phyloP scores from a whole-genome alignment of 2,113 vertebrate species.

The Ondatra zibethicus region DNA sequence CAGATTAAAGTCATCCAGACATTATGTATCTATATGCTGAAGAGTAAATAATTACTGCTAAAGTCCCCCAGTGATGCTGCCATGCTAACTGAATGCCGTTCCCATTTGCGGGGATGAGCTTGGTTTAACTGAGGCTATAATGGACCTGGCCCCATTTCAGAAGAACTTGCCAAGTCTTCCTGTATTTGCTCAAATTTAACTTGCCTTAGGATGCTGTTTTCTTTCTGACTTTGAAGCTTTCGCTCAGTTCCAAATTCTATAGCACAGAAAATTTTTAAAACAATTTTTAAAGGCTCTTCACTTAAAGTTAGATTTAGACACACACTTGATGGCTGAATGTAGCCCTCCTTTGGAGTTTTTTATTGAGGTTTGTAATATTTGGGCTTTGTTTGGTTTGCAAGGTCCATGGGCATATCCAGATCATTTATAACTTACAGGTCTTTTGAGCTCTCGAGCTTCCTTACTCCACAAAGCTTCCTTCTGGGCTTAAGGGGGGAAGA shows the following conservation, averaged over 20 bases:
- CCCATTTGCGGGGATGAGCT: not conserved
- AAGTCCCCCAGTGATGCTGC: not conserved
- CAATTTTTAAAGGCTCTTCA: slow-evolving; percentile 35
- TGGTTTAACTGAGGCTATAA: slow-evolving; percentile 47
- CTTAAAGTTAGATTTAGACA: slow-evolving; percentile 60
- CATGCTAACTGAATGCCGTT: not conserved
- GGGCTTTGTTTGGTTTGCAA: not conserved
- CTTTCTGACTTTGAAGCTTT: slow-evolving; percentile 65
- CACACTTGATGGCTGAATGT: not conserved
- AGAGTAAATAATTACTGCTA: not conserved
- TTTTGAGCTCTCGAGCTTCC: not conserved
- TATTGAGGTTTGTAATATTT: not conserved
- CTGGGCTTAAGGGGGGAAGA: not conserved
- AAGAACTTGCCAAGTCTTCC: slow-evolving; percentile 58
- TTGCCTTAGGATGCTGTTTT: slow-evolving; percentile 52
- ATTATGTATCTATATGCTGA: not conserved
- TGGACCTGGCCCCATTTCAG: slow-evolving; percentile 53
- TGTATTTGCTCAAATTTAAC: slow-evolving; percentile 66
- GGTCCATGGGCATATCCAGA: not conserved
- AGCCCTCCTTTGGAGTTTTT: not conserved
- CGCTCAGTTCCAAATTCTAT: slow-evolving; percentile 51
- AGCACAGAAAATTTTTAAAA: slow-evolving; percentile 59
- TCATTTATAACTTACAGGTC: not conserved
- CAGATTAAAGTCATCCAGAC: not conserved
- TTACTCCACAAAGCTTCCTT: not conserved